Percentiles rank a stretch among this genome's conserved stretches.
These are phyloP conservation scores for Setipinna tenuifilis DNA, from an alignment of 2,797 vertebrate genomes.

Conservation along the genomic window DNA sequence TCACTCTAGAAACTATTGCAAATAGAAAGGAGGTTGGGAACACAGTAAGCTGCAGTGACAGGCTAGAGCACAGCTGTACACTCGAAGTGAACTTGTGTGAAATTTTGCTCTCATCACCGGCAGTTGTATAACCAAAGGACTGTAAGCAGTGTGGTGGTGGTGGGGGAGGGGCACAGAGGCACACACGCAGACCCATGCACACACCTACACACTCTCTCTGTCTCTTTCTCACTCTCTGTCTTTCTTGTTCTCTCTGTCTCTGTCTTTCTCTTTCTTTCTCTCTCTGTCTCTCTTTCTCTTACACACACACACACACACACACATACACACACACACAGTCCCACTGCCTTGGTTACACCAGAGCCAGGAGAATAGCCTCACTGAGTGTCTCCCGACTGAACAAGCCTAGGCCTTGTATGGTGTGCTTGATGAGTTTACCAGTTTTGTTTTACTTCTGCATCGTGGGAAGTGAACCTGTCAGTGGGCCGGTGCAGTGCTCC, in stretches of 20 bases:
- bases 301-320: background rate
- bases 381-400: background rate
- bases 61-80: background rate
- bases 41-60: background rate
- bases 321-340: background rate
- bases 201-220: background rate
- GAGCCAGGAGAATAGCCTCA: background rate
- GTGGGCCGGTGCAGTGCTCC: background rate
- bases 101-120: background rate
- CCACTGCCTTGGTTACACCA: background rate
- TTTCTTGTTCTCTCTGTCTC: too few relatives aligned
- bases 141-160: background rate
- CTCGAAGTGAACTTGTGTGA: background rate
- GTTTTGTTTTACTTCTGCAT: constrained; percentile 12
- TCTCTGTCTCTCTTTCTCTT: too few relatives aligned
- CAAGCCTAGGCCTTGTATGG: background rate
- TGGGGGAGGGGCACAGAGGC: background rate
- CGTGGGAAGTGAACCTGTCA: background rate
- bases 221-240: too few relatives aligned
- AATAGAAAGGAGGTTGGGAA: background rate
- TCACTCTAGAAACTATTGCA: background rate
- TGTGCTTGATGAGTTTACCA: background rate
- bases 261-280: too few relatives aligned
- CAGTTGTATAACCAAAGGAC: background rate
- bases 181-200: background rate